Conservation (phyloP, 2,797 vertebrate species). For the Sebastes kiyomatsui region DNA sequence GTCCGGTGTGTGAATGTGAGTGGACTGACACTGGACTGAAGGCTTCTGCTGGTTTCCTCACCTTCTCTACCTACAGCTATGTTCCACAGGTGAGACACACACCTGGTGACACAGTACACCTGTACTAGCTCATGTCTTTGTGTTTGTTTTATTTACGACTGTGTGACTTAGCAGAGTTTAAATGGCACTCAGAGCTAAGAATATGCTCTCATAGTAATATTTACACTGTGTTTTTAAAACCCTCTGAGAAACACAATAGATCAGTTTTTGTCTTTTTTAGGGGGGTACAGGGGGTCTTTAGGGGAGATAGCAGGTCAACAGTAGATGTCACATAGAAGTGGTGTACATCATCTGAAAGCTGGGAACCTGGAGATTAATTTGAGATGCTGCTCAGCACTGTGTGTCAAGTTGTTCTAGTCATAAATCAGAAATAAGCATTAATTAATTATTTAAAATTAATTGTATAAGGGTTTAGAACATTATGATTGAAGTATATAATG, state of each 20-base stretch:
- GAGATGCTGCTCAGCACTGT: no score
- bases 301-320: no score
- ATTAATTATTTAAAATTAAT: no score
- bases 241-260: accelerated
- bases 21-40: not conserved
- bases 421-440: accelerated
- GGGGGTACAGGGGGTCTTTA: no score
- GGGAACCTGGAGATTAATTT: no score
- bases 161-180: not conserved
- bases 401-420: no score
- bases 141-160: not conserved
- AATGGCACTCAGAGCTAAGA: not conserved
- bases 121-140: accelerated
- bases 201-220: not conserved
- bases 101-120: not conserved
- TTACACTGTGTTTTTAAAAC: not conserved
- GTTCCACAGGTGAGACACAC: slow-evolving; percentile 67
- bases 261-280: no score
- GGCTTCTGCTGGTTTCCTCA: slow-evolving; percentile 5
- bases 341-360: no score
- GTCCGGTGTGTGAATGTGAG: not conserved
- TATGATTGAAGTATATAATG: no score
- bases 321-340: no score
- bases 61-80: slow-evolving; percentile 20
- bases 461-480: no score